phyloP scores from a whole-genome alignment of 2,797 vertebrate species.

The Cacajao melanocephalus region DNA sequence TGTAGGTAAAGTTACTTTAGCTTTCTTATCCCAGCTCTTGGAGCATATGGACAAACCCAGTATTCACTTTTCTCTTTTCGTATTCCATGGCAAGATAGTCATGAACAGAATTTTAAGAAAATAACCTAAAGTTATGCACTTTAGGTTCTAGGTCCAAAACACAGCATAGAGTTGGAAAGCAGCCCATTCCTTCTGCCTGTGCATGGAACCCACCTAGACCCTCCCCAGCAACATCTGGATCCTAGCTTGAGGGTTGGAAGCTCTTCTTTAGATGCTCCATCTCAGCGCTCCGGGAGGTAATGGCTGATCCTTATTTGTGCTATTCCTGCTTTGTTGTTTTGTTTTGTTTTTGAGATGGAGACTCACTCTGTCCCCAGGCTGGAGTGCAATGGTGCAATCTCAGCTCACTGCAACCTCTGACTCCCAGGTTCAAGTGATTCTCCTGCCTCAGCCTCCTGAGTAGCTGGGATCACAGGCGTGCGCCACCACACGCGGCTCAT shows the following conservation, averaged over 20 bases:
- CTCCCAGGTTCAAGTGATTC: no score
- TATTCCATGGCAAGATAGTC: background rate
- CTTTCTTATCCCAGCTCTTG: conserved; percentile 20
- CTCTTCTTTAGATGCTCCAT: background rate
- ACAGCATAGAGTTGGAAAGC: background rate
- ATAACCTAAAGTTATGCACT: background rate
- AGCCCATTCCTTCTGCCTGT: background rate
- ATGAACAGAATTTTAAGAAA: conserved; percentile 33
- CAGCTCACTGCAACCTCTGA: no score
- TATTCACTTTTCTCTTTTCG: conserved; percentile 3
- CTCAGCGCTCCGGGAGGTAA: background rate
- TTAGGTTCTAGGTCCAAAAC: background rate
- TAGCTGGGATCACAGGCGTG: no score
- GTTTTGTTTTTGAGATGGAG: no score
- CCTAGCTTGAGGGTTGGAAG: background rate
- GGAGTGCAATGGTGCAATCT: no score
- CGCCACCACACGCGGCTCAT: accelerated
- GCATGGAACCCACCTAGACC: background rate
- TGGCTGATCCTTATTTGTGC: background rate
- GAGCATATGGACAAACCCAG: background rate
- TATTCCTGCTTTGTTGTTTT: background rate
- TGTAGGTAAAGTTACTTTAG: background rate
- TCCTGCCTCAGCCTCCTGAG: no score
- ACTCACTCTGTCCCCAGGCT: no score
- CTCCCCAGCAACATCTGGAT: background rate